Base-by-base conservation (phyloP, 2,113 vertebrate species). In the Gallinago media region DNA sequence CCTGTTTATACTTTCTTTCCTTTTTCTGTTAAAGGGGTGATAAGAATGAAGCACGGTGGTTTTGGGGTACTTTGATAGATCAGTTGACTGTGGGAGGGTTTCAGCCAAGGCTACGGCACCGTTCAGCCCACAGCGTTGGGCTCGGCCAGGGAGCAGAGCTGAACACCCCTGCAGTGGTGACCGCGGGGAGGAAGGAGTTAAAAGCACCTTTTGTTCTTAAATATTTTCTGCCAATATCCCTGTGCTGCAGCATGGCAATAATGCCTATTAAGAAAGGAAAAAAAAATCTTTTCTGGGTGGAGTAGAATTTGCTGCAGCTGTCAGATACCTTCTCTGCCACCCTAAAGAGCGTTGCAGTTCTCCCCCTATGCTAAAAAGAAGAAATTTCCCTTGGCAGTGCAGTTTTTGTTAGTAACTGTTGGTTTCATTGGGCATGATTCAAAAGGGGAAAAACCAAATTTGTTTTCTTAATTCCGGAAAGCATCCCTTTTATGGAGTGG, bases 21-120 rank as follows among this genome's bases (percentile, higher is more conserved):
- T 91, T 88, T 88, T 59, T 90, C 79, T 84, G 65, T 89, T 77
- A 85, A 95, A 93, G 72, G 40, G 38, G 59, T 56, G 73, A 95
- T 91, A 94, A 94, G 85, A 97, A 95, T 59, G 82, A 91, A 14
- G n/a, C 16, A 38, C 25, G 6, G 58, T 59, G 58, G 82, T 91
- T 93, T 62, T 89, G 92, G 90, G 91, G 92, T 77, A 62, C 67
- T 94, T 93, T 49, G 92, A 78, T 88, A 81, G 96, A 47, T 36
- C 59, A 58, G 29, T 80, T 78, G 94, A 79, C 47, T 93, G 92
- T 95, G 84, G 0, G 2, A 94, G 95, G 75, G 50, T 80, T 93
- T 63, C 65, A n/a, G 31, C 44, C 1, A 96, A 97, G 95, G 95
- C 80, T 92, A 68, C 5, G 80, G 70, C 97, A 72, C 82, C 89